Percentiles rank a stretch among this genome's conserved stretches.
These are phyloP conservation scores for Pollenia amentaria DNA, from an alignment of 2,888 invertebrate genomes.

Conservation along the genomic window DNA sequence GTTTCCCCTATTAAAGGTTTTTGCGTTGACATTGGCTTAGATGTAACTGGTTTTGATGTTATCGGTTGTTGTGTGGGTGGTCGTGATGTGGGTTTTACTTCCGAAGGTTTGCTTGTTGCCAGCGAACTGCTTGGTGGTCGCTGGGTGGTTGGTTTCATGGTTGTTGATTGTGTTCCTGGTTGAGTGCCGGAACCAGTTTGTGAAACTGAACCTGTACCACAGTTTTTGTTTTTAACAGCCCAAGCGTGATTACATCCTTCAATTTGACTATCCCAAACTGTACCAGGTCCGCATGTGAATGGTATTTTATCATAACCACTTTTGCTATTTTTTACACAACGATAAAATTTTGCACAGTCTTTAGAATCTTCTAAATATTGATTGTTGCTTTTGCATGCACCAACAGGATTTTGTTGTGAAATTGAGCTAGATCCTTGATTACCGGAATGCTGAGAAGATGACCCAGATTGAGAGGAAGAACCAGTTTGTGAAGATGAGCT, in stretches of 20 bases:
- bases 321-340: slow-evolving; percentile 85
- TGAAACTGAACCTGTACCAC: slow-evolving; percentile 72
- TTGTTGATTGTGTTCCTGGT: slow-evolving; percentile 42
- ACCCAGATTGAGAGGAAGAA: slow-evolving; percentile 23
- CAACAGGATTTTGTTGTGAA: slow-evolving; percentile 76
- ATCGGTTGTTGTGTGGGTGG: slow-evolving; percentile 66
- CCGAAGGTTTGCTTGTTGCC: slow-evolving; percentile 68
- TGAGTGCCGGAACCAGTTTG: slow-evolving; percentile 43
- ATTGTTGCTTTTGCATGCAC: slow-evolving; percentile 79
- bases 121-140: slow-evolving; percentile 67
- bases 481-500: not conserved
- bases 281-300: slow-evolving; percentile 86
- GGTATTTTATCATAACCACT: slow-evolving; percentile 85
- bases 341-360: slow-evolving; percentile 87
- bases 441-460: slow-evolving; percentile 55
- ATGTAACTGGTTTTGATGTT: slow-evolving; percentile 66
- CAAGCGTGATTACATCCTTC: slow-evolving; percentile 85
- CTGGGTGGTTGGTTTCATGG: slow-evolving; percentile 69
- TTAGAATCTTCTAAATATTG: slow-evolving; percentile 83
- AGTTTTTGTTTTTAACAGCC: slow-evolving; percentile 79
- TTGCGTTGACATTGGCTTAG: slow-evolving; percentile 61
- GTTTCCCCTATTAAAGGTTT: slow-evolving; percentile 61
- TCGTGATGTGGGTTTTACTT: slow-evolving; percentile 65
- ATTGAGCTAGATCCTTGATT: slow-evolving; percentile 40
- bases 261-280: slow-evolving; percentile 87